Percentiles rank a stretch among this genome's conserved stretches.
Conservation (phyloP, 92 coral and sea anemone species). For the Desmophyllum pertusum region DNA sequence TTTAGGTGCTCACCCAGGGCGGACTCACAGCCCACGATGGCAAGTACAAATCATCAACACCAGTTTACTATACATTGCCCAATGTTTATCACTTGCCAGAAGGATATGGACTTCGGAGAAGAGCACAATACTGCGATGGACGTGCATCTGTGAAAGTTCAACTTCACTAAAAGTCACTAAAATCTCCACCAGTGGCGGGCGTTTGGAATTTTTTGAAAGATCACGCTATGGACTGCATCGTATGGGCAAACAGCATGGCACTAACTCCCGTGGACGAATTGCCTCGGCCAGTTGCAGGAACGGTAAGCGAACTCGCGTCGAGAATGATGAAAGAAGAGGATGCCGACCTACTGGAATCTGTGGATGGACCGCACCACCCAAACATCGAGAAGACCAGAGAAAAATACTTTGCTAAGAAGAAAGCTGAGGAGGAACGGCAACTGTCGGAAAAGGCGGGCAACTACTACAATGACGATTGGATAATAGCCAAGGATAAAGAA, state of each 20-base stretch:
- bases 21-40: constrained; percentile 1
- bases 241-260: constrained; percentile 5
- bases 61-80: background rate
- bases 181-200: background rate
- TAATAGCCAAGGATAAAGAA: background rate
- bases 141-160: constrained; percentile 19
- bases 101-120: constrained; percentile 25
- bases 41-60: background rate
- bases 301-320: background rate
- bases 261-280: background rate
- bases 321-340: constrained; percentile 10
- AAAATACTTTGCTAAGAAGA: too few relatives aligned
- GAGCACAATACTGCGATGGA: constrained; percentile 32
- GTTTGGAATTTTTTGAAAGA: background rate
- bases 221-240: constrained; percentile 16
- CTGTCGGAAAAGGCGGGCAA: background rate
- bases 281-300: background rate
- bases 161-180: constrained; percentile 6
- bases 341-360: background rate
- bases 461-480: background rate
- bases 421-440: background rate
- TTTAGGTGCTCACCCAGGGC: background rate
- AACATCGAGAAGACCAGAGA: too few relatives aligned
- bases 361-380: background rate
- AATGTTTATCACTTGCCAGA: constrained; percentile 34